phyloP scores from a whole-genome alignment of 2,113 vertebrate species.

The Xiphophorus couchianus region DNA sequence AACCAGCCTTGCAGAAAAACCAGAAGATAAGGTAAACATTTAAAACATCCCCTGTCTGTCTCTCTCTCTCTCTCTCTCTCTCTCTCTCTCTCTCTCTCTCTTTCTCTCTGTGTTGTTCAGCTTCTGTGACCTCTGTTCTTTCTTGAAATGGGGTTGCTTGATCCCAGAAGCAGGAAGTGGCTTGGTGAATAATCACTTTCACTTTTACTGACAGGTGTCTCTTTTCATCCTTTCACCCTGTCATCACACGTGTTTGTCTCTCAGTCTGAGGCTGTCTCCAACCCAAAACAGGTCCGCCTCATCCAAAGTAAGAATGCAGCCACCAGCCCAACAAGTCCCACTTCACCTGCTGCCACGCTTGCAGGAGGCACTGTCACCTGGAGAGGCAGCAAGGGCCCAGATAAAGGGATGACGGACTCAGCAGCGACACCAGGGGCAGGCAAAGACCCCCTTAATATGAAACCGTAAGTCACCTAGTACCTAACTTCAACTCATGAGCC shows the following conservation, averaged over 20 bases:
- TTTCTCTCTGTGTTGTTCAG: neutral
- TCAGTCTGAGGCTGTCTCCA: slow-evolving; percentile 75
- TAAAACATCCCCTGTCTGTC: neutral
- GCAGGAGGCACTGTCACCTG: slow-evolving; percentile 83
- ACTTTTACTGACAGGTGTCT: slow-evolving; percentile 47
- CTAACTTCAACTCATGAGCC: slow-evolving; percentile 6
- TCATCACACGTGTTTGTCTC: slow-evolving; percentile 53
- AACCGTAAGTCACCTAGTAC: slow-evolving; percentile 85
- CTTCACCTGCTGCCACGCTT: slow-evolving; percentile 81
- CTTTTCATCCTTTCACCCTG: slow-evolving; percentile 46
- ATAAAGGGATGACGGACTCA: slow-evolving; percentile 83
- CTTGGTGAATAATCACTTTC: slow-evolving; percentile 16
- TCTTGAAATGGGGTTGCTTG: neutral
- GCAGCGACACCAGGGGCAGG: slow-evolving; percentile 83
- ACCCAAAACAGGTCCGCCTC: slow-evolving; percentile 86
- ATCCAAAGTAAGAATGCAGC: slow-evolving; percentile 88
- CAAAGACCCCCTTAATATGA: slow-evolving; percentile 97
- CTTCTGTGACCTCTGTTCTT: neutral
- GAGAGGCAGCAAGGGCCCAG: slow-evolving; percentile 75
- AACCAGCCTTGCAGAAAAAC: slow-evolving; percentile 83
- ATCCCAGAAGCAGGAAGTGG: neutral
- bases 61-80: neutral
- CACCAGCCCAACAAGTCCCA: slow-evolving; percentile 86
- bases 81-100: neutral
- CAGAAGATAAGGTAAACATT: slow-evolving; percentile 89